Evolutionary conservation across 2,797 vertebrate genomes (phyloP).

Genomic region (Pelodytes ibericus): DNA sequence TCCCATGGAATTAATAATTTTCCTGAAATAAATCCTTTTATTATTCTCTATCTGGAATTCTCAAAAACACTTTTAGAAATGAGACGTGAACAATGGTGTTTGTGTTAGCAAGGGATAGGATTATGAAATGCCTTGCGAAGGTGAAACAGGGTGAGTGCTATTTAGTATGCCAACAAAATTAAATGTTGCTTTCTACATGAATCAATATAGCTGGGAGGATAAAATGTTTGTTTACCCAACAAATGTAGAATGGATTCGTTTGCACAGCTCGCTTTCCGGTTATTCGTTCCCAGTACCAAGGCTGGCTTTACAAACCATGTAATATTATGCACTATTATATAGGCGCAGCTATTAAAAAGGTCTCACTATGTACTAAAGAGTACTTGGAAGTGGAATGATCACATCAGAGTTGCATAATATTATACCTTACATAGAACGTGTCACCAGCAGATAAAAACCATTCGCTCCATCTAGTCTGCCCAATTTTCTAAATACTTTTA

Average conservation of each 20-base stretch:
- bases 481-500: no score
- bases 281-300: not conserved
- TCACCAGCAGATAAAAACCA: no score
- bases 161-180: constrained; percentile 34
- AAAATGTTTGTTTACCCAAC: constrained; percentile 33
- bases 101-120: constrained; percentile 32
- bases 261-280: constrained; percentile 14
- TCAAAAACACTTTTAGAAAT: constrained; percentile 24
- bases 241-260: constrained; percentile 39
- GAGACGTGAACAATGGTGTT: constrained; percentile 35
- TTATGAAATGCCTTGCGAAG: constrained; percentile 30
- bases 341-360: no score
- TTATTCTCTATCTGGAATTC: not conserved
- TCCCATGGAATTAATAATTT: not conserved
- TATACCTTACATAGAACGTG: no score
- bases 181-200: constrained; percentile 41
- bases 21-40: constrained; percentile 22
- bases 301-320: no score
- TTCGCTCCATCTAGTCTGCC: no score
- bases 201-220: constrained; percentile 45
- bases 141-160: constrained; percentile 37
- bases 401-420: no score
- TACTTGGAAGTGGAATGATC: no score
- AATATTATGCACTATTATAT: no score
- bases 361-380: no score